phyloP scores from a whole-genome alignment of 1,140 invertebrate species.

The Pissodes strobi region DNA sequence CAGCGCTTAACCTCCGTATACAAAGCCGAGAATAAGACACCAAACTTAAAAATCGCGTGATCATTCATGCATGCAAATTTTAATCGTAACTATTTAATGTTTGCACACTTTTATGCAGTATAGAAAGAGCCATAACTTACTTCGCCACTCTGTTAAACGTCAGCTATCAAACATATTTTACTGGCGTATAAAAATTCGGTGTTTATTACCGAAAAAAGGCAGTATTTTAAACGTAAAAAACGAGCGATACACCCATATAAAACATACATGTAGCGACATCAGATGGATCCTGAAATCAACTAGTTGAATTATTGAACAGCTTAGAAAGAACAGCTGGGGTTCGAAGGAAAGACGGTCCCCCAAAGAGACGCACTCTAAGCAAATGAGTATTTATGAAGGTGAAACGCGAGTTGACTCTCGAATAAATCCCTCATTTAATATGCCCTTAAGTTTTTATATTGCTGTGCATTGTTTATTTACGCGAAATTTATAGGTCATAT shows the following conservation, averaged over 20 bases:
- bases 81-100: no score
- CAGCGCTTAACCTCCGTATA: no score
- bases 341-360: slow-evolving; percentile 29
- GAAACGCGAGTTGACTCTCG: slow-evolving; percentile 30
- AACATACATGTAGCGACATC: slow-evolving; percentile 31
- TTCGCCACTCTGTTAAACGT: background rate
- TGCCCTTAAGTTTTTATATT: slow-evolving; percentile 23
- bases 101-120: no score
- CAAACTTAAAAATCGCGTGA: no score
- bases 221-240: slow-evolving; percentile 22
- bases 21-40: no score
- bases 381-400: slow-evolving; percentile 38
- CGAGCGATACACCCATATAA: slow-evolving; percentile 14
- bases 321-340: slow-evolving; percentile 32
- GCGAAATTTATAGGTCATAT: slow-evolving; percentile 4
- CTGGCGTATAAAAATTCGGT: slow-evolving; percentile 13
- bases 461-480: slow-evolving; percentile 17
- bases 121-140: background rate
- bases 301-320: slow-evolving; percentile 35
- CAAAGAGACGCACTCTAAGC: slow-evolving; percentile 28
- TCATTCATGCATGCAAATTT: no score
- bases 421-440: slow-evolving; percentile 33
- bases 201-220: slow-evolving; percentile 25
- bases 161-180: slow-evolving; percentile 13
- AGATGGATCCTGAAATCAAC: slow-evolving; percentile 37